Conservation (phyloP, 1,140 invertebrate genomes). For the Nixonia krombeini region DNA sequence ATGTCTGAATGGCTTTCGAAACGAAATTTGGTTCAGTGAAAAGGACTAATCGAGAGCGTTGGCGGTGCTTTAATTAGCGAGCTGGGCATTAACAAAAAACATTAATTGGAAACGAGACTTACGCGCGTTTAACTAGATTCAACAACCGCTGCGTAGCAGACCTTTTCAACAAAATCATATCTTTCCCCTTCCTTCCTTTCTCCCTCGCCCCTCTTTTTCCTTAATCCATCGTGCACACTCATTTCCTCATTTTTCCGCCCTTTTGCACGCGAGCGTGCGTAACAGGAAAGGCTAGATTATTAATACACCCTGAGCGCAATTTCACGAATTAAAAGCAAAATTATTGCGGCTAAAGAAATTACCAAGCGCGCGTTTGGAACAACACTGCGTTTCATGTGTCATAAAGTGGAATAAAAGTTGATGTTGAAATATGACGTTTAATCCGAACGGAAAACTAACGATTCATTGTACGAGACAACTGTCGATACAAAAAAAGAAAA, state of each 20-base stretch:
- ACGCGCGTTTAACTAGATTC: slow-evolving; percentile 12
- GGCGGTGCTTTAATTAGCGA: slow-evolving; percentile 40
- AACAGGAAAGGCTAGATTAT: slow-evolving; percentile 25
- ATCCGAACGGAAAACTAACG: no score
- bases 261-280: slow-evolving; percentile 19
- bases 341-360: no score
- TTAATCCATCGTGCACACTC: background rate
- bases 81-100: slow-evolving; percentile 39
- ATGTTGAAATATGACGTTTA: no score
- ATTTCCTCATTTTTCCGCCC: slow-evolving; percentile 2
- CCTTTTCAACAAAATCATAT: slow-evolving; percentile 25
- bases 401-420: no score
- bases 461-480: no score
- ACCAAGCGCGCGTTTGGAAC: no score
- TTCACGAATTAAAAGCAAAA: slow-evolving; percentile 34
- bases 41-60: slow-evolving; percentile 34
- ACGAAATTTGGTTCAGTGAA: slow-evolving; percentile 27
- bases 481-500: no score
- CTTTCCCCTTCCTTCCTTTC: no score
- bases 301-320: slow-evolving; percentile 14
- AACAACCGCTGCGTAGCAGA: slow-evolving; percentile 12
- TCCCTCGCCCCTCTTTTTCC: slow-evolving; percentile 6
- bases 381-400: no score
- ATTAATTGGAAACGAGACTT: slow-evolving; percentile 25
- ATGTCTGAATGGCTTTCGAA: slow-evolving; percentile 25